phyloP scores from a whole-genome alignment of 1,140 invertebrate species.

The Temnothorax nylanderi region DNA sequence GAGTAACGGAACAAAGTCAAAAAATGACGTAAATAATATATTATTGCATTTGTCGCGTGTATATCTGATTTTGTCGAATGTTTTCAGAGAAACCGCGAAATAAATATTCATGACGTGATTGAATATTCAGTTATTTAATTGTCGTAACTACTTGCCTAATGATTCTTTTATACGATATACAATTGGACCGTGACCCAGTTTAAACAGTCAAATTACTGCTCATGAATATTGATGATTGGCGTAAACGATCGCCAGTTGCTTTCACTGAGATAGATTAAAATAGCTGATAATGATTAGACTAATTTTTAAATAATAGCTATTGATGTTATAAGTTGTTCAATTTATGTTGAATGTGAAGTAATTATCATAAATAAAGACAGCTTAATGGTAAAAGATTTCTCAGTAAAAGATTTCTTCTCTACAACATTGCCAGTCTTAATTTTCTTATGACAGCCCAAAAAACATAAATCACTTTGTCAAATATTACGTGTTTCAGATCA shows the following conservation, averaged over 20 bases:
- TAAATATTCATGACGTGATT: neutral
- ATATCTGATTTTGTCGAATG: neutral
- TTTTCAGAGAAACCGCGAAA: neutral
- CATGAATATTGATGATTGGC: slow-evolving; percentile 52
- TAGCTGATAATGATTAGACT: neutral
- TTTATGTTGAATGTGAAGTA: neutral
- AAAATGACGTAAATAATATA: neutral
- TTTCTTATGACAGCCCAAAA: neutral
- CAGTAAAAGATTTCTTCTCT: neutral
- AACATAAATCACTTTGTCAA: neutral
- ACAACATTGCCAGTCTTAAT: neutral
- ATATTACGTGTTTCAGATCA: slow-evolving; percentile 61
- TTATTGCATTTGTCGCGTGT: neutral
- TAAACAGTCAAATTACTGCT: slow-evolving; percentile 29
- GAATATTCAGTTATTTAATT: neutral
- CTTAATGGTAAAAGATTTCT: neutral
- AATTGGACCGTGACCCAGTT: slow-evolving; percentile 57
- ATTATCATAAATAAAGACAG: neutral
- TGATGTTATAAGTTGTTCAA: neutral
- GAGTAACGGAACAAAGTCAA: neutral
- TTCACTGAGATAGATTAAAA: slow-evolving; percentile 7
- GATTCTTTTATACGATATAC: neutral
- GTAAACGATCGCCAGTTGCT: slow-evolving; percentile 3
- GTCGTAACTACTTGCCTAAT: neutral
- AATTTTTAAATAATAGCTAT: neutral